Base-by-base conservation (phyloP, 2,888 invertebrate genomes). In the Meliscaeva auricollis region DNA sequence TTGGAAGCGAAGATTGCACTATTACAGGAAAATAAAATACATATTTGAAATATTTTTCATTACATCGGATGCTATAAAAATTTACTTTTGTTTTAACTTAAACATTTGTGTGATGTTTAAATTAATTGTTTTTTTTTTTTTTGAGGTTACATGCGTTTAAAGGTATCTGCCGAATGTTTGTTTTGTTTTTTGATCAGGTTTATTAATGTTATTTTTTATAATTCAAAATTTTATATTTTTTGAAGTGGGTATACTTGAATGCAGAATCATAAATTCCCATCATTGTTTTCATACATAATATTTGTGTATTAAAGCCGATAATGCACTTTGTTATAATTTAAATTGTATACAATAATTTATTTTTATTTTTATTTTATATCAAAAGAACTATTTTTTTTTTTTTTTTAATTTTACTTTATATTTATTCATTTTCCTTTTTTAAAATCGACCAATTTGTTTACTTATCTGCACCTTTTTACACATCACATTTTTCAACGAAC, bases 281-380 rank as follows among this genome's bases (percentile, higher is more conserved):
- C 1, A 32, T 50, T 50, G n/a, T 79, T 75, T 83, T 8, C 58
- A 56, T 41, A 60, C 35, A 56, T 77, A 74, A 48, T 52, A 38
- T 52, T 70, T 22, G 7, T 54, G 62, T 85, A 56, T 91, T 91
- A 90, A 91, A 92, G 90, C 90, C 90, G 89, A 88, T 91, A 90
- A 90, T 90, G 90, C 91, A 90, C 90, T 90, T 81, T 85, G 85
- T 80, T 72, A 76, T 62, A 30, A 85, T 81, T 85, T 81, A 69
- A 85, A 81, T 85, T 81, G 76, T 85, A 77, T 76, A 81, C 76
- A 72, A 38, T 50, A n/a, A 69, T 50, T 3, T 46, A 54, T 52
- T 38, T n/a, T n/a, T 66, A 73, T 48, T 46, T 56, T 15, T 11
- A 17, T 60, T 77, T 38, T 54, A 70, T 70, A 62, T 69, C 30